Percentiles rank a stretch among this genome's conserved stretches.
Conservation (phyloP, 2,888 invertebrate genomes). For the Unio delphinus region DNA sequence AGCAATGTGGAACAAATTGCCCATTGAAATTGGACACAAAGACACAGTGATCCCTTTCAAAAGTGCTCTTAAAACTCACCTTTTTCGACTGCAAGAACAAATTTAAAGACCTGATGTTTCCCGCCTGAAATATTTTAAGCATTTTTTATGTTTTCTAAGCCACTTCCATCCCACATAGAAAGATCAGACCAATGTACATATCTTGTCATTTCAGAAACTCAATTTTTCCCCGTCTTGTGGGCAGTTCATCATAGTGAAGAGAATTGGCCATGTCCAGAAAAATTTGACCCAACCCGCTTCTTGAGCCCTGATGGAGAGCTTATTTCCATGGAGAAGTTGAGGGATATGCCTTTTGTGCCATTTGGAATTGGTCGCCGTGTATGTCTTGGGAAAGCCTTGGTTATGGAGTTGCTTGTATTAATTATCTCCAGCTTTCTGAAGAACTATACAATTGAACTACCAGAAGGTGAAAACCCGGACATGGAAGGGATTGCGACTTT, state of each 20-base stretch:
- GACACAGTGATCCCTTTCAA: too few relatives aligned
- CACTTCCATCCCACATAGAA: too few relatives aligned
- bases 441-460: slow-evolving; percentile 12
- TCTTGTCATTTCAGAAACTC: slow-evolving; percentile 27
- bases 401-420: slow-evolving; percentile 27
- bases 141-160: too few relatives aligned
- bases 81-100: too few relatives aligned
- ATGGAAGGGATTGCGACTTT: slow-evolving; percentile 16
- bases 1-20: too few relatives aligned
- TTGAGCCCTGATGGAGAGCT: slow-evolving; percentile 31
- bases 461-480: slow-evolving; percentile 18
- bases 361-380: slow-evolving; percentile 41
- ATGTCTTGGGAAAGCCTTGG: slow-evolving; percentile 38
- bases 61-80: too few relatives aligned
- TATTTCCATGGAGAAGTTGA: slow-evolving; percentile 15
- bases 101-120: too few relatives aligned
- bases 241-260: slow-evolving; percentile 36
- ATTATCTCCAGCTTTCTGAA: slow-evolving; percentile 20
- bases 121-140: too few relatives aligned
- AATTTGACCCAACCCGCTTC: slow-evolving; percentile 47
- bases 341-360: slow-evolving; percentile 35
- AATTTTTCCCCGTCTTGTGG: slow-evolving; percentile 41
- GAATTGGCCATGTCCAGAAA: slow-evolving; percentile 39
- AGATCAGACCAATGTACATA: too few relatives aligned
- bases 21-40: too few relatives aligned